A percentile compares a stretch with the other conserved stretches of the same genome.
Evolutionary conservation across 2,888 invertebrate genomes (phyloP).

Genomic region (Hartigia nigra): DNA sequence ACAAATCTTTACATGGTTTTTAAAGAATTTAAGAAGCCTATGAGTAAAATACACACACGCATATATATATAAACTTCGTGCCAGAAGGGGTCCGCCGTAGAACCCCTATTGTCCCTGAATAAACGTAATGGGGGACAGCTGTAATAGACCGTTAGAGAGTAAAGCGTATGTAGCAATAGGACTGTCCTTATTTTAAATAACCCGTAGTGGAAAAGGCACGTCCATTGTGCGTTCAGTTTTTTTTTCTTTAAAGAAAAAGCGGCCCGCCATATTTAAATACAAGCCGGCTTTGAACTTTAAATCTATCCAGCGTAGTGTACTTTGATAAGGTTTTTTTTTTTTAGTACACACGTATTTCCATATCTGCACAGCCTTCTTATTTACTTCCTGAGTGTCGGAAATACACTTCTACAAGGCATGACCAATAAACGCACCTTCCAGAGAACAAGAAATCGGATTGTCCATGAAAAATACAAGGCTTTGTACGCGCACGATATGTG

Average conservation of each 20-base stretch:
- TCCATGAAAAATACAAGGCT: background rate
- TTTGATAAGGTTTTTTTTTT: background rate
- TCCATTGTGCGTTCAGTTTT: background rate
- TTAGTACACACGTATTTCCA: background rate
- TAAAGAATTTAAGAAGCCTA: background rate
- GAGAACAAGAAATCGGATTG: background rate
- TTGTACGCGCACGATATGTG: background rate
- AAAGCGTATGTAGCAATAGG: background rate
- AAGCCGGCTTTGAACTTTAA: background rate
- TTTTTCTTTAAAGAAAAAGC: background rate
- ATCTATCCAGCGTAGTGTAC: background rate
- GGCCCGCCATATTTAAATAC: background rate
- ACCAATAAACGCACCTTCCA: background rate
- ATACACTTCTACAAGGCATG: background rate
- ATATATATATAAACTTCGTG: background rate
- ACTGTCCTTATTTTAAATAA: background rate
- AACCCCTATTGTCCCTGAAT: slow-evolving; percentile 46
- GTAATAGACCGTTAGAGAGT: slow-evolving; percentile 45
- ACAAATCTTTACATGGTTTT: background rate
- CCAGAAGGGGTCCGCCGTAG: slow-evolving; percentile 10
- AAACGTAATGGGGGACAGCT: slow-evolving; percentile 49
- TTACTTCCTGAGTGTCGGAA: background rate
- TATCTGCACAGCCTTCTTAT: too few species aligned
- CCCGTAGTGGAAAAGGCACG: background rate
- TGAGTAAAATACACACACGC: background rate